Evolutionary conservation across 2,113 vertebrate species (phyloP), one percentile per base, ranked within the genome.

Genomic region (Protomyctophum bolini): DNA sequence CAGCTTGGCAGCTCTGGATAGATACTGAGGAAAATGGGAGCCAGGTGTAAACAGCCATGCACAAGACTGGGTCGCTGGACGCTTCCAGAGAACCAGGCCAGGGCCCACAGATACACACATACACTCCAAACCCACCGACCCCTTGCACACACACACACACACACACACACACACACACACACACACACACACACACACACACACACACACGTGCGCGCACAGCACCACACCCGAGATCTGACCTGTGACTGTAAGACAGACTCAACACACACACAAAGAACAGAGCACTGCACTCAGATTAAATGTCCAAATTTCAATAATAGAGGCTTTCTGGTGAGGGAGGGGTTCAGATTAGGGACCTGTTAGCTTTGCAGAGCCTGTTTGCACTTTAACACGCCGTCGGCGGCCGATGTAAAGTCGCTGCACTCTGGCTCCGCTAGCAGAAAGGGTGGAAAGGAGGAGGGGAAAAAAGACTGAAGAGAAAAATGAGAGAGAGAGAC

Each of bases 21-120:
- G 61, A 76, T 51, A 29, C 79, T 79, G 41, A 8, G 48, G 83
- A 76, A 84, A 87, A 89, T 69, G 64, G 69, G 75, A 86, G 77
- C 81, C 86, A 80, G 77, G 86, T 88, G 83, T 74, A 83, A 73
- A 81, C 72, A 78, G 77, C 46, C 71, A 14, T 58, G 62, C 71
- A 73, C 61, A 67, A 79, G 80, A 83, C 85, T 77, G 76, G 82
- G 79, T 87, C 79, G 59, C 74, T 28, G 14, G 49, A 57, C 15
- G 58, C 14, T 45, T 51, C 60, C 57, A 15, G 45, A 41, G 12
- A 41, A 9, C 46, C 6, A 21, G 10, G 68, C 48, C 59, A 41
- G 12, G 1, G 9, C 46, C 6, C 15, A 48, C 55, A 41, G 33
- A 41, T 3, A 41, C 33, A 41, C 33, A 41, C 33, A 2, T 41